Base-by-base conservation (phyloP, 2,797 vertebrate species). In the Champsocephalus gunnari region DNA sequence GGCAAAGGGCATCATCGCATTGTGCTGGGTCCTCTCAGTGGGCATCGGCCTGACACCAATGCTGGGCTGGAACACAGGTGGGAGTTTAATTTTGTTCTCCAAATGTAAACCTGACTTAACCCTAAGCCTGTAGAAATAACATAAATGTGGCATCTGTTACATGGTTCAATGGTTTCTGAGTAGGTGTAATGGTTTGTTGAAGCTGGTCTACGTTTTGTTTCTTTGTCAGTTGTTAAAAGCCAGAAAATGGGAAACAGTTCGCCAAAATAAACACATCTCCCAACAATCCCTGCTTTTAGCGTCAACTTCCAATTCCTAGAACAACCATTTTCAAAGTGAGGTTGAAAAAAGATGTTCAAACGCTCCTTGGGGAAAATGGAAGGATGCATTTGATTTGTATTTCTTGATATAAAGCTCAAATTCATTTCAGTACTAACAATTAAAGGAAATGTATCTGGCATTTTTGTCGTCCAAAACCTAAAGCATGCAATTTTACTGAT, bases 1-100 rank as follows among this genome's bases (percentile, higher is more conserved):
- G 82, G 98, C 98, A 50, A 98, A 98, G 89, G 93, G 92, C 61
- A 95, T 98, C 89, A 97, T 99, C 54, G 95, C 95, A 0, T 66
- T 99, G 84, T 99, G 98, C 91, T 99, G 98, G 98, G 86, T 97
- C 49, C 85, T 99, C 64, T 99, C 98, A 1, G 93, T 96, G 1
- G 92, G 92, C 79, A 99, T 99, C 1, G 98, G 98, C 77, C 89
- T 99, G 84, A 98, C 96, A 0, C 98, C 98, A 0, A 97, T 99
- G 95, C 85, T 99, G 58, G 98, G 98, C 81, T 99, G 98, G 98
- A 95, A 98, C 93, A 94, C 54, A 19, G 93, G 92, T 91, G 47
- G 58, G 72, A 48, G 13, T 69, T 63, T 59, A 62, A n/a, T n/a
- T 43, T 9, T n/a, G 55, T 65, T 43, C 6, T 21, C 1, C 16